phyloP scores from a whole-genome alignment of 2,888 invertebrate genomes.

The Byasa hedistus region DNA sequence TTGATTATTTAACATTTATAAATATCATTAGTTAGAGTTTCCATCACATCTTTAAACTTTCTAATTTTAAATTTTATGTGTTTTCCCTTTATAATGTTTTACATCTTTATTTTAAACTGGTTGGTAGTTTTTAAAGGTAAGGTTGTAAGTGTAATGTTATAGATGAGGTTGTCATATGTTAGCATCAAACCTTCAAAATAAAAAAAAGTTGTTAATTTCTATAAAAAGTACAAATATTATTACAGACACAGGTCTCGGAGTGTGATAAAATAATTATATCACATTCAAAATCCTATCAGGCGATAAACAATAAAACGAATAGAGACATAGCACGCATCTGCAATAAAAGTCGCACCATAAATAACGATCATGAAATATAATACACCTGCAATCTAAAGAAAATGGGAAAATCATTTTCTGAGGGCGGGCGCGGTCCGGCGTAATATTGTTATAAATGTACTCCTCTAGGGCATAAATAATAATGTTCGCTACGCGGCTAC shows the following conservation, averaged over 20 bases:
- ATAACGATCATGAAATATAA: constrained; percentile 81
- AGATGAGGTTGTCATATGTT: no score
- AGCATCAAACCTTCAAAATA: no score
- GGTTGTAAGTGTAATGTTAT: no score
- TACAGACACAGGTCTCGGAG: background rate
- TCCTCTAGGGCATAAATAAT: constrained; percentile 77
- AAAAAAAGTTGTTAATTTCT: no score
- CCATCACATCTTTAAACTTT: no score
- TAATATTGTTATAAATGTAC: constrained; percentile 80
- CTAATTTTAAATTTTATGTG: no score
- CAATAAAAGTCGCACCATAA: constrained; percentile 79
- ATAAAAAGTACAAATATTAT: background rate
- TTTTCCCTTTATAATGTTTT: no score
- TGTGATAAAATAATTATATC: background rate
- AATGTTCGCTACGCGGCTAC: constrained; percentile 63
- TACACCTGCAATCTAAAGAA: constrained; percentile 80
- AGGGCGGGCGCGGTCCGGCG: constrained; percentile 78
- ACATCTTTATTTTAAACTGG: no score
- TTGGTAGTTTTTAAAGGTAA: no score
- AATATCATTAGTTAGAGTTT: background rate
- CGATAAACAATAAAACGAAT: constrained; percentile 74
- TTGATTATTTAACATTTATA: background rate
- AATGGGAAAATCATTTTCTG: constrained; percentile 79
- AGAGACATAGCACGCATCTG: constrained; percentile 80
- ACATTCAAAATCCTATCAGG: constrained; percentile 48